phyloP scores from a whole-genome alignment of 2,888 invertebrate species.

The Stramonita haemastoma region DNA sequence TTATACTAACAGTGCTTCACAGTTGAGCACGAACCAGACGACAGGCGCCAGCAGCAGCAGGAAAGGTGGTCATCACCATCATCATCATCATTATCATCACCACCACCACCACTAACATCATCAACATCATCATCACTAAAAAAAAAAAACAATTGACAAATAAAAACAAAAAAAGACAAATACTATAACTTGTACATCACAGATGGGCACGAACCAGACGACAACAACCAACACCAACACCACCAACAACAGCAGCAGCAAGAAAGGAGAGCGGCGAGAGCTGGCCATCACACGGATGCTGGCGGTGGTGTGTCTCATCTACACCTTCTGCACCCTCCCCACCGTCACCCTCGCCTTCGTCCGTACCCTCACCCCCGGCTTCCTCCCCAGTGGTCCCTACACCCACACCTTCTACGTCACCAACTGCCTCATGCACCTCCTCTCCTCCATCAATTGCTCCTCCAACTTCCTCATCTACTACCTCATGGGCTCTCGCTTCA shows the following conservation, averaged over 20 bases:
- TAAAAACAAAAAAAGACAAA: no score
- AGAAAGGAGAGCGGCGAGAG: slow-evolving; percentile 6
- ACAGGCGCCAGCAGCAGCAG: no score
- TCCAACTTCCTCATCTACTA: slow-evolving; percentile 30
- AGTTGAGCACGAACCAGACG: no score
- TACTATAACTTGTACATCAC: no score
- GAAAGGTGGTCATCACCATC: no score
- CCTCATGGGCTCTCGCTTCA: slow-evolving; percentile 24
- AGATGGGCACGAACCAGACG: no score
- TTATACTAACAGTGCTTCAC: no score
- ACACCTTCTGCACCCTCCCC: slow-evolving; percentile 27
- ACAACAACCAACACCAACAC: no score
- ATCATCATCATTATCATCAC: not conserved
- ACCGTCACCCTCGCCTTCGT: slow-evolving; percentile 16
- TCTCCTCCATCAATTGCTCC: slow-evolving; percentile 24
- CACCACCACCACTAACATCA: not conserved
- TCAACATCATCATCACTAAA: no score
- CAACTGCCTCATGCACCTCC: slow-evolving; percentile 28
- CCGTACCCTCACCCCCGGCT: slow-evolving; percentile 20
- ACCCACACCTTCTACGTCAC: slow-evolving; percentile 15
- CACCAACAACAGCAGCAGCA: no score
- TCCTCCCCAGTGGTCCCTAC: slow-evolving; percentile 19
- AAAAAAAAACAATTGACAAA: no score
- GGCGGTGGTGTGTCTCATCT: slow-evolving; percentile 22
- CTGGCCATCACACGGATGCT: slow-evolving; percentile 11